A percentile compares a stretch with the other conserved stretches of the same genome.
Evolutionary conservation across 2,797 vertebrate genomes (phyloP).

Genomic region (Rhodeus uyekii): DNA sequence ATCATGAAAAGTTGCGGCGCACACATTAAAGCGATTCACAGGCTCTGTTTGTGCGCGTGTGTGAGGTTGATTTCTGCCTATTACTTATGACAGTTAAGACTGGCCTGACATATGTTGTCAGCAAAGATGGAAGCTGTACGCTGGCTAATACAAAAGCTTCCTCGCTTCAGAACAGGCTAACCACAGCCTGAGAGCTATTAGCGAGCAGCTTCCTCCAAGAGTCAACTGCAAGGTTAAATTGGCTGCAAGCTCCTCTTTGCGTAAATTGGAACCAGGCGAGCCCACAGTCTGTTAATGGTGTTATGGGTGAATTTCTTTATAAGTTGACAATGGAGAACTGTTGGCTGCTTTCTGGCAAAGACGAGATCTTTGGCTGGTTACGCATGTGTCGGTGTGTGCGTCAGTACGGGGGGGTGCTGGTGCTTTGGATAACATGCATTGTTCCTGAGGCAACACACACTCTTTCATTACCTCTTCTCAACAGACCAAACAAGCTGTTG

Average conservation of each 20-base stretch:
- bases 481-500: conserved; percentile 1
- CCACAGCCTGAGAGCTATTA: conserved; percentile 77
- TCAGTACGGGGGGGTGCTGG: not conserved
- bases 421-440: conserved; percentile 18
- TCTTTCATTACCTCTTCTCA: not conserved
- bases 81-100: conserved; percentile 70
- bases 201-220: conserved; percentile 69
- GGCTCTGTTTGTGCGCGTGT: conserved; percentile 5
- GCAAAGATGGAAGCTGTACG: conserved; percentile 69
- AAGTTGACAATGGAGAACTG: conserved; percentile 59
- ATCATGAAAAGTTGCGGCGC: conserved; percentile 31
- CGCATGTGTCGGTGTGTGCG: conserved; percentile 34
- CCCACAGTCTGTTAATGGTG: conserved; percentile 51
- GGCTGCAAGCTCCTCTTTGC: conserved; percentile 49
- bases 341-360: conserved; percentile 66
- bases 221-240: conserved; percentile 63
- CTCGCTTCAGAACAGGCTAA: conserved; percentile 69
- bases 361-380: conserved; percentile 44
- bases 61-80: conserved; percentile 49
- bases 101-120: conserved; percentile 74
- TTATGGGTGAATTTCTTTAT: conserved; percentile 56
- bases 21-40: conserved; percentile 47
- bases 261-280: conserved; percentile 59
- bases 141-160: conserved; percentile 68
- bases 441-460: not conserved